Evolutionary conservation across 2,797 vertebrate genomes (phyloP), one percentile per base, ranked within the genome.

Genomic region (Microcaecilia unicolor): DNA sequence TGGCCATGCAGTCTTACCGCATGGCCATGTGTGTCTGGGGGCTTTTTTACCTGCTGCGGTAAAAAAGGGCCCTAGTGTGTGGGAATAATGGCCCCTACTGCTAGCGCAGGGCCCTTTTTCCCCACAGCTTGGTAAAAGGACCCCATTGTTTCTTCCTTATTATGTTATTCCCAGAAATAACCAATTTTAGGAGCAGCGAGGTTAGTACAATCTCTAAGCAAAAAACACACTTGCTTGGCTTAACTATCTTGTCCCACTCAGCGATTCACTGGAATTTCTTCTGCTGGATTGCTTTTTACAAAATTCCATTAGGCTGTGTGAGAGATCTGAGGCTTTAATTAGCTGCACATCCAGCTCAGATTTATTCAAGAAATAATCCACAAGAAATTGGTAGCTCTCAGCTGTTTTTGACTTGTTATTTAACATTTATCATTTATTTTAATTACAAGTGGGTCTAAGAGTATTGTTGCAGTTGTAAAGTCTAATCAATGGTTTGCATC

Each of bases 401-500:
- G 62, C 67, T 53, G 63, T 72, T 80, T 80, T 82, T 71, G 73
- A 60, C 66, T 74, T 77, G 71, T 83, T 80, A 81, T 74, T 80
- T 82, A 83, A 82, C 67, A 76, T 74, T 80, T 74, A 80, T 71
- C 67, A 58, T 80, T 81, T 81, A 74, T 79, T 78, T 70, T 72
- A 69, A 59, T 68, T 81, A 76, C 64, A 81, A 63, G 75, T 64
- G 65, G 62, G 67, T 58, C 67, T 72, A 72, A 79, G 61, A 68
- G 52, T 63, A 79, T 80, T 83, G 82, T 69, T 71, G 57, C 58
- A 48, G 59, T 69, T 78, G 65, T 77, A 76, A 84, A 83, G 70
- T 56, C 70, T 57, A 73, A 76, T 72, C 72, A 80, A 61, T 61
- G 8, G 9, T 61, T 76, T 81, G 65, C 38, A 74, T 69, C 74